Percentiles rank a stretch among this genome's conserved stretches.
Conservation (phyloP, 2,888 invertebrate species). For the Dexiosoma caninum region DNA sequence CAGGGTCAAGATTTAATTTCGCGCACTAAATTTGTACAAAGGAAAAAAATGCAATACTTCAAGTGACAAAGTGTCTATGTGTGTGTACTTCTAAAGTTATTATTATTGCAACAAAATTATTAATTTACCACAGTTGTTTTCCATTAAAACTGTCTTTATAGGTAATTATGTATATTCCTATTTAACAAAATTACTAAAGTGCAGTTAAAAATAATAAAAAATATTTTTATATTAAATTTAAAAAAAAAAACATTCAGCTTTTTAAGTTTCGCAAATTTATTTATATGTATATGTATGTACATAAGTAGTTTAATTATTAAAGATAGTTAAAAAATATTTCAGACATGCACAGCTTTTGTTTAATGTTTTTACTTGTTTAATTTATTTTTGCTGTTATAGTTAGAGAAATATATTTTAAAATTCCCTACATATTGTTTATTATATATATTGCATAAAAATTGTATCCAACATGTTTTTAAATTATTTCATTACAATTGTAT, state of each 20-base stretch:
- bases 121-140: not conserved
- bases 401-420: not conserved
- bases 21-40: constrained; percentile 69
- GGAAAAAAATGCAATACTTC: not conserved
- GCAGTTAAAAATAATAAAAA: not conserved
- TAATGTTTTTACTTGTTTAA: too few relatives aligned
- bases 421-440: not conserved
- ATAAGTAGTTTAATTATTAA: constrained; percentile 8
- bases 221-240: not conserved
- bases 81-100: too few relatives aligned
- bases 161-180: not conserved
- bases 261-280: too few relatives aligned
- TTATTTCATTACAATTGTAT: constrained; percentile 12
- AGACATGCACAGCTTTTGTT: not conserved
- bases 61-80: too few relatives aligned
- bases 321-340: not conserved
- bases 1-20: constrained; percentile 76
- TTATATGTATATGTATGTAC: too few relatives aligned
- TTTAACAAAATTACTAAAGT: not conserved
- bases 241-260: too few relatives aligned
- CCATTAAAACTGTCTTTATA: not conserved
- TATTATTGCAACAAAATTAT: not conserved
- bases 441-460: not conserved
- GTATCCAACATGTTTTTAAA: not conserved
- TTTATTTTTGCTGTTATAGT: too few relatives aligned